Evolutionary conservation across 2,888 invertebrate species (phyloP), one percentile per base, ranked within the genome.

Genomic region (Caprella mutica): DNA sequence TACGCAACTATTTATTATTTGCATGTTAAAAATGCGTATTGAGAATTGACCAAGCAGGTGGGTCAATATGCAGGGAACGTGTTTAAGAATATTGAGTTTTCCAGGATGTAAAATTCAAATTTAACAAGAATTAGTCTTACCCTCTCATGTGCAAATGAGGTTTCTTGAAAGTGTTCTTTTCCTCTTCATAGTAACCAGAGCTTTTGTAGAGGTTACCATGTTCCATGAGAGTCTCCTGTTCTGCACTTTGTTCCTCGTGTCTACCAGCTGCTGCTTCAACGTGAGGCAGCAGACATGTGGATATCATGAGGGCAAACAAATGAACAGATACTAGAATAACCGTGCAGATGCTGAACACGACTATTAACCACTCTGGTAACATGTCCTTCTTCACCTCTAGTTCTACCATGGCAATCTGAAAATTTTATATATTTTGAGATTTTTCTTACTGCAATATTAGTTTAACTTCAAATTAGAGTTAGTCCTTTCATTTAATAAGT

Each of bases 291-390:
- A 94, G 83, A 71, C 93, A 94, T 0, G 94, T 94, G 68, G 90
- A 90, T 73, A 94, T 93, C 93, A 94, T 93, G 42, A 94, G 77
- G 0, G 94, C 93, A 70, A 94, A 82, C 70, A 94, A 85, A 71
- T 94, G 93, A 0, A 94, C 91, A 0, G 91, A 86, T 9, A 94
- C 92, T 33, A 94, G 76, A 0, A 94, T 82, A 0, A 91, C 90
- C 2, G 93, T 93, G 74, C 88, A 88, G 0, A 91, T 82, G 0
- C 88, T 88, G 72, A 93, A 91, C 76, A 88, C 81, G 0, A 93
- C 84, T 70, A 93, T 83, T 48, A 92, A 72, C 79, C 84, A 85
- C 68, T 86, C 83, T 0, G 90, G 89, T 0, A 89, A 67, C n/a
- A n/a, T 67, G 44, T 65, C 33, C n/a, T 44, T 19, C 24, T 40